Conservation (phyloP, 2,113 vertebrate genomes). For the Halichoerus grypus region DNA sequence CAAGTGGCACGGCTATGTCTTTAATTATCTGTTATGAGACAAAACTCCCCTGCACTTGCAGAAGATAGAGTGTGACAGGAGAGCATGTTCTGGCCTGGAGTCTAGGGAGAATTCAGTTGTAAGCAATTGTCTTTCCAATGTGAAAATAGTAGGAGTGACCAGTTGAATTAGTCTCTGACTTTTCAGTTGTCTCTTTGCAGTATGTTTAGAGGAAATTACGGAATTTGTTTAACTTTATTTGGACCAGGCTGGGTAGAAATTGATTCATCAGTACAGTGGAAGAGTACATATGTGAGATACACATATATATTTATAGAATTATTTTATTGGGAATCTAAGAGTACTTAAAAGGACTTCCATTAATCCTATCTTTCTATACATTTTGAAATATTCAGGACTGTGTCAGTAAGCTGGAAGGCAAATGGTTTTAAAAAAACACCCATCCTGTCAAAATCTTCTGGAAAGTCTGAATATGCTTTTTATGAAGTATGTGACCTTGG, state of each 20-base stretch:
- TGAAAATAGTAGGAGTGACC: not conserved
- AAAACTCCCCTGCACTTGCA: not conserved
- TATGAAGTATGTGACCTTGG: not conserved
- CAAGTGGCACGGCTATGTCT: conserved; percentile 58
- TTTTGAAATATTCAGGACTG: not conserved
- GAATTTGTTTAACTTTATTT: not conserved
- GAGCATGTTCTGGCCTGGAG: not conserved
- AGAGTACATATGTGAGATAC: not conserved
- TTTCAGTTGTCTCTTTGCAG: not conserved
- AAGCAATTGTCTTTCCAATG: not conserved
- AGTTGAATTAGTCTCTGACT: not conserved
- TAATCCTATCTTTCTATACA: not conserved
- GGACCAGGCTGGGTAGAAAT: not conserved
- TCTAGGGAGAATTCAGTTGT: conserved; percentile 20
- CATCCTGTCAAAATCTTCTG: not conserved
- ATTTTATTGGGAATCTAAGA: not conserved
- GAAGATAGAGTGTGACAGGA: conserved; percentile 28
- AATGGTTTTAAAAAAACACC: not conserved
- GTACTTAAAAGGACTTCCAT: not conserved
- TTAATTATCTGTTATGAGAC: conserved; percentile 61
- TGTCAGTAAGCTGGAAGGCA: not conserved
- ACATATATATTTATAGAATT: not conserved
- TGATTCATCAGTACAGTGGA: not conserved
- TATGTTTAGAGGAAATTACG: not conserved
- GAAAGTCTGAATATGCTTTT: not conserved